Conservation (phyloP, 2,888 invertebrate species). For the Philaethria dido region DNA sequence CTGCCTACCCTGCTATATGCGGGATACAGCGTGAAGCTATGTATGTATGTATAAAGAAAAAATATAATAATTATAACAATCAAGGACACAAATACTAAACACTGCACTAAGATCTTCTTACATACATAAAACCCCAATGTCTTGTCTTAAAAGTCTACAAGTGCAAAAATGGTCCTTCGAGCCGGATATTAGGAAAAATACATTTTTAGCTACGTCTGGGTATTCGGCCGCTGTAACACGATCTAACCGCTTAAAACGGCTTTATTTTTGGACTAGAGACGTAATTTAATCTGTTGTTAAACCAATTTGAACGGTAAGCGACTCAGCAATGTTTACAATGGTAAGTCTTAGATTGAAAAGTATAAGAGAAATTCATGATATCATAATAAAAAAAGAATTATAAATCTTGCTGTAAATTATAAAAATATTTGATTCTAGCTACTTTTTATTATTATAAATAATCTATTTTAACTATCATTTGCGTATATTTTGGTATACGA, state of each 20-base stretch:
- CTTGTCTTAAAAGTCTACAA: slow-evolving; percentile 34
- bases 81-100: slow-evolving; percentile 6
- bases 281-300: slow-evolving; percentile 37
- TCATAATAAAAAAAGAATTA: not conserved
- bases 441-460: too few species aligned
- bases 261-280: slow-evolving; percentile 29
- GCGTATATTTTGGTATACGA: too few species aligned
- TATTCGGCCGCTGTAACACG: slow-evolving; percentile 31
- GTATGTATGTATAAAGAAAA: too few species aligned
- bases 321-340: slow-evolving; percentile 13
- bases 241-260: slow-evolving; percentile 28
- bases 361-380: not conserved
- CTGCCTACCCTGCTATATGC: too few species aligned
- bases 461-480: too few species aligned
- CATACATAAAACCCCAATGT: slow-evolving; percentile 34
- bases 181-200: slow-evolving; percentile 36
- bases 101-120: slow-evolving; percentile 9
- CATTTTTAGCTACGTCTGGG: slow-evolving; percentile 28
- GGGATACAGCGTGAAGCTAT: too few species aligned
- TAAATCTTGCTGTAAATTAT: not conserved
- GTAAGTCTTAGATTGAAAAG: not conserved
- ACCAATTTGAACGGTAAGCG: slow-evolving; percentile 24
- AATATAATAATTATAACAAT: slow-evolving; percentile 1
- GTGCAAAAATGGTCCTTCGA: slow-evolving; percentile 37
- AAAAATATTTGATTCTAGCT: too few species aligned